Evolutionary conservation across 2,888 invertebrate genomes (phyloP), one percentile per base, ranked within the genome.

Genomic region (Melieria crassipennis): DNA sequence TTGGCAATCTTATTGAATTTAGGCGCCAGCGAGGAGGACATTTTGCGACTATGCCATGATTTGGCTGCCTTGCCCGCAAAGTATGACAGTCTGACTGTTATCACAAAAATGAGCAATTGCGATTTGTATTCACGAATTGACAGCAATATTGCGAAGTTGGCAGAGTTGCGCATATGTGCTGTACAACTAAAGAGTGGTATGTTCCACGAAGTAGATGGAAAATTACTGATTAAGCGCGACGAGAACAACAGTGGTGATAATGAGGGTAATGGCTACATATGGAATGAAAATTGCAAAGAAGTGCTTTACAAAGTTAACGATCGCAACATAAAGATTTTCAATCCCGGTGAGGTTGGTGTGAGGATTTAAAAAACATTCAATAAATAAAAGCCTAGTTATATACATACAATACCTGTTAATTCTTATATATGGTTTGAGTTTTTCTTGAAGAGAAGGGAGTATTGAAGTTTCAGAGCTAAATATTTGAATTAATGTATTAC

Each of bases 191-290:
- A 89, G 78, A 92, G 93, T 42, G 94, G 94, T 4, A 88, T 89
- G 78, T 93, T 93, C 80, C 88, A 88, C 11, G 93, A 93, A 85
- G 91, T 93, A 1, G 92, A 93, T 45, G 94, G 94, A 9, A 90
- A 88, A 72, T 86, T 94, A 58, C 87, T 88, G 4, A 84, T 86
- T 6, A 80, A 82, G 43, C 75, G 62, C 16, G 74, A 75, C 52
- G 72, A 73, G 7, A 3, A 16, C 4, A 56, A 4, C 5, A 52
- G 9, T 63, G 74, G 68, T 3, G 74, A 72, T 16, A 72, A 60
- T 30, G 45, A 45, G 7, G 7, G 52, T 1, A 78, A 80, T 63
- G 83, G 79, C 72, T 85, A 80, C 67, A 77, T 79, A 11, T 77
- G 82, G 64, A 79, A 80, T 30, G 76, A 82, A 71, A 75, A 77